These are phyloP conservation scores for Patagioenas fasciata DNA, from an alignment of 2,113 vertebrate genomes.

Conservation along the genomic window DNA sequence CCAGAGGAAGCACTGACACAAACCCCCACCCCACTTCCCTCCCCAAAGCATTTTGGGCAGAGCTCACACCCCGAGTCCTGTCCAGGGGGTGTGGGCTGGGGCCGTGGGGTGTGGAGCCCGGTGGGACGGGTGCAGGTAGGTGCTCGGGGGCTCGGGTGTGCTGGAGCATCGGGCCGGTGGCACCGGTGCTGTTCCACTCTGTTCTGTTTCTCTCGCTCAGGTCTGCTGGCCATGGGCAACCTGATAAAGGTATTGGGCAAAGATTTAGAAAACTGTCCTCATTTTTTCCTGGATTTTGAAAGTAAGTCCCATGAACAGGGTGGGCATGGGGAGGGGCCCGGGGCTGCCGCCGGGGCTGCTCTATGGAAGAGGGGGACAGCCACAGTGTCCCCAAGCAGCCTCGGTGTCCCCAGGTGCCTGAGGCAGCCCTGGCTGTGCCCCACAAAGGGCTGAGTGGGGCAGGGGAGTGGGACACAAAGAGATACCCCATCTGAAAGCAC, in stretches of 20 bases:
- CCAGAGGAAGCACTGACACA: not conserved
- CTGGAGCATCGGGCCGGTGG: not conserved
- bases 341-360: not conserved
- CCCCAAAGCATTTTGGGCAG: not conserved
- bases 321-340: not conserved
- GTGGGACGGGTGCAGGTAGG: not conserved
- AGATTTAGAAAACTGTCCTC: conserved; percentile 98
- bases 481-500: accelerated
- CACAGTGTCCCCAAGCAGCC: not conserved
- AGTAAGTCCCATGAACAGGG: conserved; percentile 83
- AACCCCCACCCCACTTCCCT: not conserved
- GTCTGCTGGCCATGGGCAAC: conserved; percentile 95
- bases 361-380: not conserved
- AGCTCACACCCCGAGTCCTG: not conserved
- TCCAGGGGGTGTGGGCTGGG: not conserved
- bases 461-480: not conserved
- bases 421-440: not conserved
- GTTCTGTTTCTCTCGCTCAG: conserved; percentile 83
- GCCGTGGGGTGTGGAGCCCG: accelerated
- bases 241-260: conserved; percentile 98
- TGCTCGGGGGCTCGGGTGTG: not conserved
- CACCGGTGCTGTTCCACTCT: conserved; percentile 55
- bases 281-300: conserved; percentile 99
- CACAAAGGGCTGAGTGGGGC: not conserved
- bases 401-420: not conserved